phyloP scores from a whole-genome alignment of 2,113 vertebrate species.

The Hystrix cristata region DNA sequence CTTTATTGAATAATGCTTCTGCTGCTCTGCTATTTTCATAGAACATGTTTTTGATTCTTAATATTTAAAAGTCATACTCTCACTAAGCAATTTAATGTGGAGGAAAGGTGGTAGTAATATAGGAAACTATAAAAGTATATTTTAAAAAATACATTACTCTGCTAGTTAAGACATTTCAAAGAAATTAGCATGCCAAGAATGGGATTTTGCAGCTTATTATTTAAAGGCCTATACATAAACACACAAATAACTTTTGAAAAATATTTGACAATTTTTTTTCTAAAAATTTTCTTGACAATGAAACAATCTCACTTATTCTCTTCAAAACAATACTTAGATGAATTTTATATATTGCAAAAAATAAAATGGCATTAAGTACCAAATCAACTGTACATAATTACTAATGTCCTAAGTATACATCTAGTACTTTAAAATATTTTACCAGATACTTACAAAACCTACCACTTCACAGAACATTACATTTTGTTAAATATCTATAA shows the following conservation, averaged over 20 bases:
- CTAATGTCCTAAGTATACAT: not conserved
- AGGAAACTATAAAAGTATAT: not conserved
- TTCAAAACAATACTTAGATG: not conserved
- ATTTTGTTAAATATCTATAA: not conserved
- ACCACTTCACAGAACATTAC: not conserved
- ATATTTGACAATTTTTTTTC: not conserved
- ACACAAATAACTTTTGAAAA: not conserved
- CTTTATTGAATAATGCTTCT: not conserved
- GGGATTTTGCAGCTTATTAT: not conserved
- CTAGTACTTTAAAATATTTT: not conserved
- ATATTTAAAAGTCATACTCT: not conserved
- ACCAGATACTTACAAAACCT: slow-evolving; percentile 13
- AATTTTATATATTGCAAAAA: slow-evolving; percentile 17
- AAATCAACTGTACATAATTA: not conserved
- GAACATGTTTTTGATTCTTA: not conserved
- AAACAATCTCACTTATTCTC: not conserved
- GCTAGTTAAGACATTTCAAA: not conserved
- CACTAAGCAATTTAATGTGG: not conserved
- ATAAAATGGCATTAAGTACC: not conserved
- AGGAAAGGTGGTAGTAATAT: not conserved
- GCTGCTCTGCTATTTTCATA: not conserved
- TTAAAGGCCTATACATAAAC: not conserved
- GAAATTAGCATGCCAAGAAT: not conserved
- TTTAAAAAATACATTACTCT: not conserved
- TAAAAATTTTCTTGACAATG: not conserved